A percentile compares a stretch with the other conserved stretches of the same genome.
These are phyloP conservation scores for Vicugna pacos DNA, from an alignment of 2,113 vertebrate genomes.

Conservation along the genomic window DNA sequence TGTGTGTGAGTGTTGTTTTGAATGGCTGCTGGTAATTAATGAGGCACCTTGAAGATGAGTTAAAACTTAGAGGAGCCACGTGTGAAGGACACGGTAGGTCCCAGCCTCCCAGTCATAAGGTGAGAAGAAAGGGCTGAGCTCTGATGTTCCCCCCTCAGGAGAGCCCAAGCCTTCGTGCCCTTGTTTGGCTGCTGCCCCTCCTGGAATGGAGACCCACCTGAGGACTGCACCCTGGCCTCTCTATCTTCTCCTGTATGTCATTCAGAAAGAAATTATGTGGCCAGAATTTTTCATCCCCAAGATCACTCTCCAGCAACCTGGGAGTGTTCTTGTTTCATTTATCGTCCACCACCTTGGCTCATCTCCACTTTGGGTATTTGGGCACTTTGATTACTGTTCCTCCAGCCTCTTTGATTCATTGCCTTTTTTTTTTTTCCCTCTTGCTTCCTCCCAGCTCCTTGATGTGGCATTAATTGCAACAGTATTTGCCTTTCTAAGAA, in stretches of 20 bases:
- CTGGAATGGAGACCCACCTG: background rate
- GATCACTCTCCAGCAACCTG: background rate
- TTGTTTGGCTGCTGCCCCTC: background rate
- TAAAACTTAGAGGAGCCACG: background rate
- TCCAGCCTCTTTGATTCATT: background rate
- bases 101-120: rapidly evolving
- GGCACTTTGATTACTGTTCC: background rate
- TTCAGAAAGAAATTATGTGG: background rate
- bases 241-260: too few species aligned
- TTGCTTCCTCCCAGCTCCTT: background rate
- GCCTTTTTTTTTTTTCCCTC: background rate
- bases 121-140: background rate
- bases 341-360: background rate
- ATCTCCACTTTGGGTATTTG: background rate
- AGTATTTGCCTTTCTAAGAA: background rate
- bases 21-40: background rate
- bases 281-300: background rate
- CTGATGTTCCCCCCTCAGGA: background rate
- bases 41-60: background rate
- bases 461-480: background rate
- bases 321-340: background rate
- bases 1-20: background rate
- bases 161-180: background rate
- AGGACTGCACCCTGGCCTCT: background rate
- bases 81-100: background rate